Base-by-base conservation (phyloP, 2,888 invertebrate species). In the Sinopyrophorus schimmeli region DNA sequence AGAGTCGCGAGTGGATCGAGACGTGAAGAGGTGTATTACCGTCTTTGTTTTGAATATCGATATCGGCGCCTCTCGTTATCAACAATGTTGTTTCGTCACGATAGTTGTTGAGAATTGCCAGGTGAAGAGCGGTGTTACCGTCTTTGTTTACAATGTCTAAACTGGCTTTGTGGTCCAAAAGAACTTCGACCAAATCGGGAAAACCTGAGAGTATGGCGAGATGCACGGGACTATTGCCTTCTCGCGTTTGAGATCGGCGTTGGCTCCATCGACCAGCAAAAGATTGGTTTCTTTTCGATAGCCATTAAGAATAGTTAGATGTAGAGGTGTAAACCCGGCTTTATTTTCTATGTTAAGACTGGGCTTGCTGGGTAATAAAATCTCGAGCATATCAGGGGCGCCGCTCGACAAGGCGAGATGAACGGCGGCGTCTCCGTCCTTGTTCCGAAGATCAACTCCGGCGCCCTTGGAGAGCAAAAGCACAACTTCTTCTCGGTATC, bases 351-450 rank as follows among this genome's bases (percentile, higher is more conserved):
- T 18, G 1, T 31, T 14, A 5, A 31, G 1, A 18, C 9, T 9
- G 9, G 17, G 17, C 3, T 15, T 15, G 10, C 1, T 9, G 1
- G 16, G 9, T 18, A 31, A 31, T n/a, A 31, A 7, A 5, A 31
- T 4, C 5, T 10, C 10, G 3, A 31, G 5, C 1, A 5, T 7
- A 10, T 3, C 30, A 3, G n/a, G 6, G n/a, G n/a, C n/a, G n/a
- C 35, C 35, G n/a, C 3, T 10, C 4, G 5, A 5, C 5, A 21
- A 17, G 4, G 35, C 9, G n/a, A 35, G 7, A 26, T 38, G 38
- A 3, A 38, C 16, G 1, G 38, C 26, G 1, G 17, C 11, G 5
- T 24, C 12, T 14, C 23, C 10, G 9, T 38, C 7, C 23, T 20
- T 35, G 14, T 21, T 35, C 15, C 7, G 7, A 3, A 18, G 23